These are phyloP conservation scores for Anoplopoma fimbria DNA, from an alignment of 2,113 vertebrate genomes.

Conservation along the genomic window DNA sequence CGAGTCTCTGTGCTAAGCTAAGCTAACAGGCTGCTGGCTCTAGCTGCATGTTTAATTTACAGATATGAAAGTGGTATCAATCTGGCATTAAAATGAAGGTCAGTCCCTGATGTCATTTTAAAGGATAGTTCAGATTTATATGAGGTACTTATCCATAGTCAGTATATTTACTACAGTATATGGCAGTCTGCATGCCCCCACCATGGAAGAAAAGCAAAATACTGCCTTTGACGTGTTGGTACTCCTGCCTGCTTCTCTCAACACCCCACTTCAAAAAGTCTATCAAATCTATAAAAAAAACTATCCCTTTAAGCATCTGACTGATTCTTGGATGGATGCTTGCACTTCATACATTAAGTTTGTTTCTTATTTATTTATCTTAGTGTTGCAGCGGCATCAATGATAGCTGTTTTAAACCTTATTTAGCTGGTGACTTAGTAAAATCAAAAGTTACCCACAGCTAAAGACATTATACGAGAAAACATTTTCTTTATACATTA, in stretches of 20 bases:
- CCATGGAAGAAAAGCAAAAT: not conserved
- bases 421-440: slow-evolving; percentile 62
- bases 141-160: not conserved
- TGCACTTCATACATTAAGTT: slow-evolving; percentile 10
- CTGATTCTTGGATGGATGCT: slow-evolving; percentile 23
- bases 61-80: not conserved
- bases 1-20: not conserved
- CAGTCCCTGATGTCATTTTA: slow-evolving; percentile 9
- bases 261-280: not conserved
- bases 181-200: not conserved
- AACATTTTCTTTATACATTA: slow-evolving; percentile 18
- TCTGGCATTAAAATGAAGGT: not conserved
- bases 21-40: not conserved
- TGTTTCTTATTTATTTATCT: slow-evolving; percentile 20
- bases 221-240: too few relatives aligned
- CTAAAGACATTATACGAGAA: slow-evolving; percentile 28
- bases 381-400: slow-evolving; percentile 1
- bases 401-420: slow-evolving; percentile 23
- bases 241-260: too few relatives aligned
- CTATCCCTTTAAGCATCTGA: slow-evolving; percentile 5
- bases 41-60: not conserved
- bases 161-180: not conserved
- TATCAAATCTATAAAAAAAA: too few relatives aligned
- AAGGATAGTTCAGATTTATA: not conserved
- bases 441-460: slow-evolving; percentile 45